Conservation (phyloP, 35 echinoderm and acorn worm species). For the Nesometra sesokonis region DNA sequence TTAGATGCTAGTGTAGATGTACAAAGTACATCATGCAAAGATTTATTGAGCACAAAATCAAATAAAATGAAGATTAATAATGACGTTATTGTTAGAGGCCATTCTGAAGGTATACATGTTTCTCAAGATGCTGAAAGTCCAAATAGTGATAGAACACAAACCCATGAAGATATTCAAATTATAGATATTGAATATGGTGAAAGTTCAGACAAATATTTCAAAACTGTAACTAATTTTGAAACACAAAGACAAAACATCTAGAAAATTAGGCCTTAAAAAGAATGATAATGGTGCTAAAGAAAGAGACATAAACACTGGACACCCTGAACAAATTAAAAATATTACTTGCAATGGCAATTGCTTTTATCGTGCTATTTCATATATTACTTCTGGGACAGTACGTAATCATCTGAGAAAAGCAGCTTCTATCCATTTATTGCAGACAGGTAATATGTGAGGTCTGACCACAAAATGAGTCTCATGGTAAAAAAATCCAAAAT, state of each 20-base stretch:
- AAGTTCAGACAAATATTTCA: constrained; percentile 25
- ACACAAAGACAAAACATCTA: neutral
- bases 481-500: too few relatives aligned
- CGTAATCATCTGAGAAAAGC: constrained; percentile 11
- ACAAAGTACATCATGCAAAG: too few relatives aligned
- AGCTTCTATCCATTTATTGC: constrained; percentile 9
- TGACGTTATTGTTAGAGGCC: too few relatives aligned
- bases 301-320: neutral
- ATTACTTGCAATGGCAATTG: constrained; percentile 34
- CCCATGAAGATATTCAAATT: neutral
- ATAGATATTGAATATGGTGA: constrained; percentile 6
- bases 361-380: constrained; percentile 30
- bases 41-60: too few relatives aligned
- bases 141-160: neutral
- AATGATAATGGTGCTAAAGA: neutral
- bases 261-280: neutral
- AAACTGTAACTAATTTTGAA: neutral
- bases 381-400: constrained; percentile 29
- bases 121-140: too few relatives aligned
- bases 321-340: neutral
- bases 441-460: neutral
- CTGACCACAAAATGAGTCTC: too few relatives aligned
- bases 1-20: too few relatives aligned
- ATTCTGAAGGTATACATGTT: too few relatives aligned
- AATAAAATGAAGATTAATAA: too few relatives aligned